Evolutionary conservation across 2,888 invertebrate genomes (phyloP).

Genomic region (Listrodromus nycthemerus): DNA sequence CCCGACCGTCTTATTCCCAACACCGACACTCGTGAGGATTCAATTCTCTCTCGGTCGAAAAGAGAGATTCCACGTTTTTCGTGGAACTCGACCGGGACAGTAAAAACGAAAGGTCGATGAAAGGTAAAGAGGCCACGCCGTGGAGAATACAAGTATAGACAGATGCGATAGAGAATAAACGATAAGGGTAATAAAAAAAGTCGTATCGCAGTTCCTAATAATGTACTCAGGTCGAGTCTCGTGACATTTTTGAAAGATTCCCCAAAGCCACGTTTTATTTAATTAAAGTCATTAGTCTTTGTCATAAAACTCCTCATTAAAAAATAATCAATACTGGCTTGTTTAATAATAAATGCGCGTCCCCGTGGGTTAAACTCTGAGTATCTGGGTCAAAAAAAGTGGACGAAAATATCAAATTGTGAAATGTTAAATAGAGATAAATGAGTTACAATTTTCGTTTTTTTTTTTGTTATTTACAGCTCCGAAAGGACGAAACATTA

Average conservation of each 20-base stretch:
- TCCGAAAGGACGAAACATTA: background rate
- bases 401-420: background rate
- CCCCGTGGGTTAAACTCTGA: background rate
- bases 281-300: conserved; percentile 4
- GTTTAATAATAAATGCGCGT: background rate
- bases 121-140: background rate
- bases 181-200: background rate
- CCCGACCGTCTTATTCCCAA: conserved; percentile 17
- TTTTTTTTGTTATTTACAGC: background rate
- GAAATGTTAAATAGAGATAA: background rate
- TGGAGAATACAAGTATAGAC: background rate
- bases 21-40: conserved; percentile 44
- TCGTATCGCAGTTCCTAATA: background rate
- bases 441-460: background rate
- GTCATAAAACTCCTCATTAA: background rate
- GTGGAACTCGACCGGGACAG: background rate
- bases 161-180: background rate
- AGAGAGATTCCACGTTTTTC: background rate
- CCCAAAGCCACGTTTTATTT: background rate
- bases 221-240: background rate
- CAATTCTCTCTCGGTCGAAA: conserved; percentile 20
- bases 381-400: background rate
- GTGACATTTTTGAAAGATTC: background rate
- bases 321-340: background rate
- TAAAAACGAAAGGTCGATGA: conserved; percentile 4